Evolutionary conservation across 92 coral and sea anemone genomes (phyloP).

Genomic region (Epizoanthus scotinus): DNA sequence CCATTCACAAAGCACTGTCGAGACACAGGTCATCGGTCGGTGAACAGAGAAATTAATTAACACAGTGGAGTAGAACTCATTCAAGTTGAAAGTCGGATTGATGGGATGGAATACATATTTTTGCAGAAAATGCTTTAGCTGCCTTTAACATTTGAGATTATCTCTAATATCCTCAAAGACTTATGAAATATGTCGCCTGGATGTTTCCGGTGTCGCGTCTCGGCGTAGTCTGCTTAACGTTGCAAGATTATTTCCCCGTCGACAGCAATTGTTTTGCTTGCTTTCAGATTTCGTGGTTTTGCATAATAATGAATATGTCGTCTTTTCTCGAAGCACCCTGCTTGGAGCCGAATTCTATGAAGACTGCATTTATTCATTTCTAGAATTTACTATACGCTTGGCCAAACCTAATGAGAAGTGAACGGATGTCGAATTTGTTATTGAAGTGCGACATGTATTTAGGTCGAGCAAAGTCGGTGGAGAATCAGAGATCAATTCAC

Average conservation of each 20-base stretch:
- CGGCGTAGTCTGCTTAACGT: neutral
- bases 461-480: neutral
- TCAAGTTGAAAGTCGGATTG: too few relatives aligned
- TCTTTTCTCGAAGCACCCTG: neutral
- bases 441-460: neutral
- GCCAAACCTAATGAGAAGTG: neutral
- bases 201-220: neutral
- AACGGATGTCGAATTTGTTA: neutral
- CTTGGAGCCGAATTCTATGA: neutral
- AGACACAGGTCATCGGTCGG: too few relatives aligned
- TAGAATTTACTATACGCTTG: neutral
- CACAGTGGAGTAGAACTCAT: too few relatives aligned
- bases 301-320: neutral
- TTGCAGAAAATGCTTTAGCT: too few relatives aligned
- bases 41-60: too few relatives aligned
- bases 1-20: too few relatives aligned
- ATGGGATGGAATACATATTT: too few relatives aligned
- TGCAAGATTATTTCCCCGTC: neutral
- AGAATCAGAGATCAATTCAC: neutral
- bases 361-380: neutral
- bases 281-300: conserved; percentile 9
- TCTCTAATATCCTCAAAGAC: too few relatives aligned
- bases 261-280: conserved; percentile 5
- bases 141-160: too few relatives aligned
- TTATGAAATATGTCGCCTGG: too few relatives aligned